Base-by-base conservation (phyloP, 2,888 invertebrate genomes). In the Amphipoea oculea region DNA sequence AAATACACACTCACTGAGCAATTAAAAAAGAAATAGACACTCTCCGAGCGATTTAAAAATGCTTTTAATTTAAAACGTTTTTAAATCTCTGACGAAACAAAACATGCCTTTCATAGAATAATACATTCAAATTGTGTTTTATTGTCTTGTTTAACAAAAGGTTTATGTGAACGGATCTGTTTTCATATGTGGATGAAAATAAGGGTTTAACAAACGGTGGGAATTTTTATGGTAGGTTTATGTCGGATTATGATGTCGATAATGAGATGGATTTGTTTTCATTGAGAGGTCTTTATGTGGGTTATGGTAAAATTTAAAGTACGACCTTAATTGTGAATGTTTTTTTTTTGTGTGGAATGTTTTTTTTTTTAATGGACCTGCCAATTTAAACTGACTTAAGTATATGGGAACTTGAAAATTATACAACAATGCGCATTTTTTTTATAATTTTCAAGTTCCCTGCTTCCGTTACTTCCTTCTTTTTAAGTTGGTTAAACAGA, bases 121-220 rank as follows among this genome's bases (percentile, higher is more conserved):
- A 45, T 42, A 80, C 20, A 62, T 54, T 45, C 60, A 17, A 54
- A 70, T 68, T 78, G 4, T 78, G 42, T 78, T 78, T 62, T 82
- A 78, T 75, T 83, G 78, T 86, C 83, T 84, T 81, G 73, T 72
- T 82, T 69, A 80, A 79, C 70, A 79, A 70, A 80, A 67, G 63
- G 72, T 66, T 65, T 73, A 79, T 79, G 63, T 54, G 23, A 48
- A 45, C 68, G 48, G 54, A 60, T 70, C 74, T 69, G 48, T 60
- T 68, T 85, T 82, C 29, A 29, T 1, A 86, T 79, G 76, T 62
- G 68, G 63, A 57, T 72, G 54, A 81, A 81, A 79, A 70, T 69
- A 79, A 17, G 75, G 69, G 57, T 66, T 66, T 77, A 73, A 70
- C 67, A 79, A 63, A 85, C 72, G 81, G 78, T 79, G 83, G 77